Evolutionary conservation across 2,113 vertebrate genomes (phyloP).

Genomic region (Pterophyllum scalare): DNA sequence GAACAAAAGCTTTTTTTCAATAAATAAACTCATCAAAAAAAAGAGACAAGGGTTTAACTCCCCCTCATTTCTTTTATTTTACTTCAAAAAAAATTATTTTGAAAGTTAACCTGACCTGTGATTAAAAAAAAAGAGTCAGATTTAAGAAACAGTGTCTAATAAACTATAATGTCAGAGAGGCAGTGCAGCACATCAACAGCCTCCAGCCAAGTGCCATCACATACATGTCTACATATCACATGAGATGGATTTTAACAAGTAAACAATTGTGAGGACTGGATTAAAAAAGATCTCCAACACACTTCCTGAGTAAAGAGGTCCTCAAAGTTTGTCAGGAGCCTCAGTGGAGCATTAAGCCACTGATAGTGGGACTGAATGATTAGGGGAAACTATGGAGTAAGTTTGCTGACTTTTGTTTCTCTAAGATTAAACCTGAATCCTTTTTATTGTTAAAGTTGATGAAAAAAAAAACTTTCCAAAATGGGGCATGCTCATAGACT

Average conservation of each 20-base stretch:
- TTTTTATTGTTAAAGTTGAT: too few species aligned
- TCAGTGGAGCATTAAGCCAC: not conserved
- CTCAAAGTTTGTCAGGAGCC: not conserved
- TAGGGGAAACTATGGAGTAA: not conserved
- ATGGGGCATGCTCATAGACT: not conserved
- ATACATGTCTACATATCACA: not conserved
- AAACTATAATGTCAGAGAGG: not conserved
- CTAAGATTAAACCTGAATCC: not conserved
- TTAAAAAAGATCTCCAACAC: not conserved
- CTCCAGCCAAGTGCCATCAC: not conserved
- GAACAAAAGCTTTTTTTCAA: not conserved
- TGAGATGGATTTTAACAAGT: not conserved
- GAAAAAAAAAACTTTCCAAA: too few species aligned
- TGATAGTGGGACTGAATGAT: not conserved
- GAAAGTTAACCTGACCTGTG: not conserved
- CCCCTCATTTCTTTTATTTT: not conserved
- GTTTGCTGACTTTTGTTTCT: not conserved
- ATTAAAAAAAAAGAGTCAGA: not conserved
- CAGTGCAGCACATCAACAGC: not conserved
- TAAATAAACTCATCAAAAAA: not conserved
- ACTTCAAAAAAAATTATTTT: not conserved
- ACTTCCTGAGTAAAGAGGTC: not conserved
- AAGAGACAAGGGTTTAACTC: not conserved
- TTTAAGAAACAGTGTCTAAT: not conserved
- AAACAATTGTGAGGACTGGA: not conserved